phyloP scores from a whole-genome alignment of 2,797 vertebrate genomes.

The Enteromius mattozi region DNA sequence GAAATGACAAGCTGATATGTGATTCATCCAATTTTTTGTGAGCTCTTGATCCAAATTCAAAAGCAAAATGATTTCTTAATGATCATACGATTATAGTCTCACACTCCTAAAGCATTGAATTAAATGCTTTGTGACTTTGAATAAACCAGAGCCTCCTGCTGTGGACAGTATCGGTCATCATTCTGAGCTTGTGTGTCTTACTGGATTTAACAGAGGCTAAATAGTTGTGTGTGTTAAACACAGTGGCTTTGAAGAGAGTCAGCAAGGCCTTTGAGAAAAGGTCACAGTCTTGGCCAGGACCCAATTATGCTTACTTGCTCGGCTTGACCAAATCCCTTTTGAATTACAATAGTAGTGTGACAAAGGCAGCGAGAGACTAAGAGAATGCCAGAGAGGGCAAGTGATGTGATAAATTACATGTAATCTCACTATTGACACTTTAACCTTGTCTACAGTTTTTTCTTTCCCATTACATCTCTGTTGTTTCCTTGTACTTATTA shows the following conservation, averaged over 20 bases:
- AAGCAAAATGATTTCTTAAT: constrained; percentile 9
- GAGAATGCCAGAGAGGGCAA: neutral
- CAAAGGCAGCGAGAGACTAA: constrained; percentile 7
- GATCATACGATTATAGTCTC: neutral
- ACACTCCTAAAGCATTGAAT: neutral
- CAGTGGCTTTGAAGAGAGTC: constrained; percentile 18
- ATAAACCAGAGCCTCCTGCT: neutral
- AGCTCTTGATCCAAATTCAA: neutral
- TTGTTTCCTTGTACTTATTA: constrained; percentile 44
- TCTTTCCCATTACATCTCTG: neutral
- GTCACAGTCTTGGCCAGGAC: constrained; percentile 22
- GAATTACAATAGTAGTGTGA: constrained; percentile 29
- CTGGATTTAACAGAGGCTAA: neutral
- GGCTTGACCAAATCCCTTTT: constrained; percentile 38
- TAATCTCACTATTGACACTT: constrained; percentile 1
- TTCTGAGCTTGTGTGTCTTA: constrained; percentile 3
- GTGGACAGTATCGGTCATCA: neutral
- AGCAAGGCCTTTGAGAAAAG: constrained; percentile 38
- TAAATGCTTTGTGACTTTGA: neutral
- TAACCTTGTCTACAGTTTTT: constrained; percentile 5
- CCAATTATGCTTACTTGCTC: constrained; percentile 42
- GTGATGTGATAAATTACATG: constrained; percentile 17
- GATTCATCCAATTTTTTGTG: neutral
- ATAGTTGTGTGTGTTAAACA: constrained; percentile 43
- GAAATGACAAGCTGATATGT: neutral